Evolutionary conservation across 2,888 invertebrate genomes (phyloP), one percentile per base, ranked within the genome.

Genomic region (Lithophane leautieri): DNA sequence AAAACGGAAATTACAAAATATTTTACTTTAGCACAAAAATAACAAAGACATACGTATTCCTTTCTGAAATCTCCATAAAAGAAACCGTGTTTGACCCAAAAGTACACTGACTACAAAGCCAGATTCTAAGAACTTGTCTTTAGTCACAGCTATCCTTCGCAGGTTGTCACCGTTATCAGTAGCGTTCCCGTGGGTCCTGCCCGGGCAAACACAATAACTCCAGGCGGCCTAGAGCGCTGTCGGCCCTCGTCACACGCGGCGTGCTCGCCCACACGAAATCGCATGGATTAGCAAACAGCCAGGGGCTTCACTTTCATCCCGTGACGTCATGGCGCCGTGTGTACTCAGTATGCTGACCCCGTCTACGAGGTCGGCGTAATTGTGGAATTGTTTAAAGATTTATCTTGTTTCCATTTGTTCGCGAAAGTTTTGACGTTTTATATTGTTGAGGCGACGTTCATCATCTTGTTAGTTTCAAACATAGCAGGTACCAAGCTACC

Each of bases 251-350:
- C 84, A 85, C 58, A 22, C 4, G 50, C 28, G 60, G 61, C 69
- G 4, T 42, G 72, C 74, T 68, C 75, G 60, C 50, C 66, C 67
- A 76, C 66, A 72, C 70, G 62, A 66, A 75, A 76, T 63, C 47
- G 62, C 77, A 72, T 79, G 74, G 78, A 73, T 81, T 85, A 81
- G 22, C 65, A 72, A 85, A 82, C 60, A 71, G 61, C 88, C 83
- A 40, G 52, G 25, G 81, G 86, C 68, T 11, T 78, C 61, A 56
- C 80, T 83, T 88, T 88, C 79, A 88, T 78, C 78, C 52, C n/a
- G 69, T 60, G 63, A 54, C 75, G 68, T 77, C 78, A 68, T 34
- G 52, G 47, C 34, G n/a, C 34, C 58, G 22, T 28, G 25, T 34
- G 34, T 63, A 9, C 52, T 52, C 40, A 34, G 40, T 47, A 12